Evolutionary conservation across 2,888 invertebrate species (phyloP), one percentile per base, ranked within the genome.

Genomic region (Mesochorus sp.): DNA sequence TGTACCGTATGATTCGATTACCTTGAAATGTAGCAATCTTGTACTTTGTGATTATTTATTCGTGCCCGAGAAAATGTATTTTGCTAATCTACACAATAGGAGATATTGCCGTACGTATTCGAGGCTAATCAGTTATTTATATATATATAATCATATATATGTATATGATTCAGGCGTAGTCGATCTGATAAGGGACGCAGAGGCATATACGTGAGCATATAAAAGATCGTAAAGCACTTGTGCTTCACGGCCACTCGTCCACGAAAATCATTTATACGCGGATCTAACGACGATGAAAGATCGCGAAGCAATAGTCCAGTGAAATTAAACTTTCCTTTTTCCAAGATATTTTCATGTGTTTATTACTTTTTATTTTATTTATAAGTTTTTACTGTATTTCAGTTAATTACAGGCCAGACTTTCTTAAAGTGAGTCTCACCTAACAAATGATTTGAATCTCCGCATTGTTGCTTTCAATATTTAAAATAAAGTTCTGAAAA

Each of bases 21-120:
- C 57, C 24, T 59, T 72, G 61, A 44, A 49, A 59, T 59, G 34
- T 71, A 77, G 55, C 5, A 51, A 71, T 66, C 68, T 67, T 76
- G 68, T 80, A 79, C 78, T 72, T 80, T 81, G 72, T 75, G 77
- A 82, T 83, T 82, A 82, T 84, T 84, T 84, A 82, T 83, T 83
- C 49, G 76, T 77, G 79, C 77, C 73, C 76, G 74, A 14, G 14
- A 76, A 62, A 82, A 80, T 83, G 80, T 83, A 83, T 82, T 82
- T 79, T 80, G 70, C 82, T 80, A 82, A 82, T 85, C 77, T 80
- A 83, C 82, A 82, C 71, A 82, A 78, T 28, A n/a, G 78, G 80
- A 34, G 53, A 68, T 53, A 61, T 70, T 61, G 21, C 28, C 34
- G 37, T 51, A 51, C 47, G 66, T 62, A 73, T 70, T 28, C 37